These are phyloP conservation scores for Chymomyza fuscimana DNA, from an alignment of 2,888 invertebrate species.

Conservation along the genomic window DNA sequence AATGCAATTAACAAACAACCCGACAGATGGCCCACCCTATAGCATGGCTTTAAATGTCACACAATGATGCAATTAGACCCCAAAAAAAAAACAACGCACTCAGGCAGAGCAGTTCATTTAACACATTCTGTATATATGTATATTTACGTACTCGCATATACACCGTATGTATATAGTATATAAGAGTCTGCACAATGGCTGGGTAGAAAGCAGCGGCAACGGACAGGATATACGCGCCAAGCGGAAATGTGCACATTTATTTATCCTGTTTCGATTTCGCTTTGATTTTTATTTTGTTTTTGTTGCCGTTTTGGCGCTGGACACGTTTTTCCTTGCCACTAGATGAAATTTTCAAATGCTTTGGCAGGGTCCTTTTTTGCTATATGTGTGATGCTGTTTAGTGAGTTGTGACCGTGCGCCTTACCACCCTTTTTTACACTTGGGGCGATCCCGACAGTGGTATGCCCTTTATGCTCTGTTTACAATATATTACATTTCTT, in stretches of 20 bases:
- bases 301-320: conserved; percentile 14
- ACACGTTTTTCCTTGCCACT: conserved; percentile 33
- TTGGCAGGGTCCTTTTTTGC: conserved; percentile 39
- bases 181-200: conserved; percentile 16
- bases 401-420: conserved; percentile 53
- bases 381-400: conserved; percentile 48
- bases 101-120: no score
- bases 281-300: conserved; percentile 44
- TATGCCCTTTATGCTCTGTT: no score
- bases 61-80: not conserved
- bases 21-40: not conserved
- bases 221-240: conserved; percentile 71
- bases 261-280: conserved; percentile 75
- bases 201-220: conserved; percentile 51
- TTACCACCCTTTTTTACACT: not conserved
- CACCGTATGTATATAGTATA: conserved; percentile 48
- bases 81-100: not conserved
- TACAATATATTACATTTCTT: no score
- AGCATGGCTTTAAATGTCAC: not conserved
- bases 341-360: conserved; percentile 75
- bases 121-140: not conserved
- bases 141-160: not conserved
- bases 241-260: conserved; percentile 76
- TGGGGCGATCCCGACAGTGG: no score
- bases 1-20: not conserved